phyloP scores from a whole-genome alignment of 2,113 vertebrate species.

The Grus americana region DNA sequence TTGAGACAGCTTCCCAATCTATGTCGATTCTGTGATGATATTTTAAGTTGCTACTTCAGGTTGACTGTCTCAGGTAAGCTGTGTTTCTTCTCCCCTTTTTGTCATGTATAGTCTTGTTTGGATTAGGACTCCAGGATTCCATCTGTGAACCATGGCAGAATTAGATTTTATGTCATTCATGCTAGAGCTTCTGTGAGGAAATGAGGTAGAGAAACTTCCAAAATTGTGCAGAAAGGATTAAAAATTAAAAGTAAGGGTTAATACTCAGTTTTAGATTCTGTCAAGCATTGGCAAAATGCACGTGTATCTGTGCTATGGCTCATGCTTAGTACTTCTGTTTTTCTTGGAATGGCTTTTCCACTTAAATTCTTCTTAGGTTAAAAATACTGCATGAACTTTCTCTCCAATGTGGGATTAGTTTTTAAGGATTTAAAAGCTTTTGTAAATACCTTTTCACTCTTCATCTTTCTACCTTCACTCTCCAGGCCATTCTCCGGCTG shows the following conservation, averaged over 20 bases:
- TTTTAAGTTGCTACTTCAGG: constrained; percentile 87
- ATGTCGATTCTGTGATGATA: constrained; percentile 89
- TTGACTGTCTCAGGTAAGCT: constrained; percentile 78
- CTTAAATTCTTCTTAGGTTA: not conserved
- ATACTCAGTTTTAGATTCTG: not conserved
- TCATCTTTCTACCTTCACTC: constrained; percentile 69
- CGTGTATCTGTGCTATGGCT: not conserved
- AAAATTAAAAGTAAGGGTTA: not conserved
- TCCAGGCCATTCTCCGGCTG: constrained; percentile 82
- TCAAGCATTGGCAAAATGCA: not conserved
- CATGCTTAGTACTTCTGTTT: not conserved
- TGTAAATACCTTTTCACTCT: constrained; percentile 59
- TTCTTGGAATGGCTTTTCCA: not conserved
- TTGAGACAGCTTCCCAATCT: constrained; percentile 91
- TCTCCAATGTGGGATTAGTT: not conserved
- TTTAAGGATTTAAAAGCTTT: constrained; percentile 2
- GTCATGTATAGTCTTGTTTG: not conserved
- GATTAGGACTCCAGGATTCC: not conserved
- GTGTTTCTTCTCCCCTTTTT: not conserved
- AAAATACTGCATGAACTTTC: not conserved
- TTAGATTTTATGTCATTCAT: not conserved
- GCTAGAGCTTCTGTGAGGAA: not conserved
- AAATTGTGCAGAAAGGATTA: not conserved
- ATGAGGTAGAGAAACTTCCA: not conserved
- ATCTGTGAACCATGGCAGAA: not conserved